Base-by-base conservation (phyloP, 2,888 invertebrate species). In the Netelia melanura region DNA sequence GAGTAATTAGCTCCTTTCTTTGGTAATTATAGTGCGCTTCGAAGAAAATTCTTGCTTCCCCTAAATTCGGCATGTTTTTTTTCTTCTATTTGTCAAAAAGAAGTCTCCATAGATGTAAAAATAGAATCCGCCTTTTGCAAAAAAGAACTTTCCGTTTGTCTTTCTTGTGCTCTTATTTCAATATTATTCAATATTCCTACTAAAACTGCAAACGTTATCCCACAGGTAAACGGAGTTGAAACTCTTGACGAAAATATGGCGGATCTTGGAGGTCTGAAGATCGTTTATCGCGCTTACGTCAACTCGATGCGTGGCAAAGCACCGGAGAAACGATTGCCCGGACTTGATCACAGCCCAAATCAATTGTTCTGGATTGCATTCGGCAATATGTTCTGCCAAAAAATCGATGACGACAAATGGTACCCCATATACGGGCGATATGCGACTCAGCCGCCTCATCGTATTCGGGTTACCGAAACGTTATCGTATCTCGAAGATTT, bases 201-300 rank as follows among this genome's bases (percentile, higher is more conserved):
- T 21, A 56, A 70, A 30, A 30, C 30, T 25, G 25, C 44, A 10
- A 17, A 2, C 9, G 52, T 52, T 82, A 61, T 65, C 10, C 56
- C 94, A 21, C 93, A 98, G 98, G 93, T 99, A 74, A 98, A 98
- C 91, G 98, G 98, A 72, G 96, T 98, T 83, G 97, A 97, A 91
- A 98, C 98, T 0, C 98, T 98, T 94, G 98, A 98, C 11, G 98
- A 98, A 93, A 98, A 98, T 93, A 98, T 1, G 98, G 98, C 0
- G 96, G 21, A 21, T 21, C 21, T 21, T 21, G 1, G 21, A 21
- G 21, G 21, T 21, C 1, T 98, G 86, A 98, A 98, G 92, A 97
- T 98, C 92, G 97, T 98, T 0, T 98, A 98, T 93, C 95, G 96
- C 85, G 98, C 98, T 0, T 98, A 98, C 93, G 95, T 96, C 67